Evolutionary conservation across 2,797 vertebrate species (phyloP).

Genomic region (Lepus oiostolus): DNA sequence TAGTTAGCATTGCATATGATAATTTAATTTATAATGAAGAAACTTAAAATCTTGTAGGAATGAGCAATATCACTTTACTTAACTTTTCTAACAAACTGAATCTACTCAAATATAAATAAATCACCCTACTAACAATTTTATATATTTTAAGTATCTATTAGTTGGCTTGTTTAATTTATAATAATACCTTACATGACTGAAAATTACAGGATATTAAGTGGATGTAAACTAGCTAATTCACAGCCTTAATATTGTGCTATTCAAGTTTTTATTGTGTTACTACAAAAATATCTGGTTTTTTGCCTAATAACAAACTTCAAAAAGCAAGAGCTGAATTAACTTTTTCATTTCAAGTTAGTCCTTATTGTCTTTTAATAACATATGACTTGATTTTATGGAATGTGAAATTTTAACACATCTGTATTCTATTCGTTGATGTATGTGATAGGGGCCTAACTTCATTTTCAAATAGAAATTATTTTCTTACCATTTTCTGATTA

Average conservation of each 20-base stretch:
- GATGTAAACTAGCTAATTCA: neutral
- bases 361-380: neutral
- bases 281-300: neutral
- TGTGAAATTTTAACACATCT: neutral
- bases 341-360: neutral
- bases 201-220: neutral
- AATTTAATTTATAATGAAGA: neutral
- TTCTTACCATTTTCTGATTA: neutral
- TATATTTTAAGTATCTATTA: neutral
- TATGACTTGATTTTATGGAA: neutral
- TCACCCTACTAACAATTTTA: neutral
- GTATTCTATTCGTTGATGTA: neutral
- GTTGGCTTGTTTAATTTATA: neutral
- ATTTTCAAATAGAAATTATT: slow-evolving; percentile 18
- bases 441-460: neutral
- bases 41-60: slow-evolving; percentile 11
- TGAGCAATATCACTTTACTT: neutral
- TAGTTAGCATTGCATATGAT: neutral
- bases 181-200: neutral
- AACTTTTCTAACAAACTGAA: neutral
- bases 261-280: neutral
- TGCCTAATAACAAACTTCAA: neutral
- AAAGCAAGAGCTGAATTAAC: neutral
- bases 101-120: neutral
- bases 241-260: neutral